Percentiles rank a stretch among this genome's conserved stretches.
Conservation (phyloP, 2,888 invertebrate species). For the Nomada ruficornis region DNA sequence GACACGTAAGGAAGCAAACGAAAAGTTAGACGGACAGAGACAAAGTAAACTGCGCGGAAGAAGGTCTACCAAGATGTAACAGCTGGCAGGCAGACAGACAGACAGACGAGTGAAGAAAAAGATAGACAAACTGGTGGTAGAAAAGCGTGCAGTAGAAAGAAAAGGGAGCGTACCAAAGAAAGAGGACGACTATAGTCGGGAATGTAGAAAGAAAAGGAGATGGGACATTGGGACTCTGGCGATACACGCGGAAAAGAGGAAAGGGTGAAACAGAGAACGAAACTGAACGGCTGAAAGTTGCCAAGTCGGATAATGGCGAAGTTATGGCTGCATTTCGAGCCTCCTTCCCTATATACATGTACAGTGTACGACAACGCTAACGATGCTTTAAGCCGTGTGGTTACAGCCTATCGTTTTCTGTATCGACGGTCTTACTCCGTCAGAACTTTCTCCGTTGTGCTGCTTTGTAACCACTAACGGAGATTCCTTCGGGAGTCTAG, state of each 20-base stretch:
- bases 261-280: constrained; percentile 12
- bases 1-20: constrained; percentile 7
- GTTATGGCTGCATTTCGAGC: constrained; percentile 77
- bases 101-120: not conserved
- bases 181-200: constrained; percentile 2
- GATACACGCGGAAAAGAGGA: not conserved
- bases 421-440: constrained; percentile 17
- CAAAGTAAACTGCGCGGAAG: constrained; percentile 42
- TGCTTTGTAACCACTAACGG: constrained; percentile 20
- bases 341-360: constrained; percentile 51
- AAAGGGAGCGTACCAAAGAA: not conserved
- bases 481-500: not conserved
- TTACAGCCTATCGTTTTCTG: constrained; percentile 42
- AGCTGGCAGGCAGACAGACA: not conserved
- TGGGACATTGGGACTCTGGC: not conserved
- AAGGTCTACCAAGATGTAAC: constrained; percentile 20
- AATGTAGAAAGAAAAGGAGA: not conserved
- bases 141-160: constrained; percentile 2
- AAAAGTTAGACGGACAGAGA: constrained; percentile 19
- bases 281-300: constrained; percentile 71
- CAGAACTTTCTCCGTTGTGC: constrained; percentile 25
- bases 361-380: constrained; percentile 76
- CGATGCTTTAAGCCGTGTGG: constrained; percentile 77
- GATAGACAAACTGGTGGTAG: not conserved
- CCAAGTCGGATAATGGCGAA: constrained; percentile 82